Evolutionary conservation across 2,888 invertebrate species (phyloP).

Genomic region (Rhynchonema sp.): DNA sequence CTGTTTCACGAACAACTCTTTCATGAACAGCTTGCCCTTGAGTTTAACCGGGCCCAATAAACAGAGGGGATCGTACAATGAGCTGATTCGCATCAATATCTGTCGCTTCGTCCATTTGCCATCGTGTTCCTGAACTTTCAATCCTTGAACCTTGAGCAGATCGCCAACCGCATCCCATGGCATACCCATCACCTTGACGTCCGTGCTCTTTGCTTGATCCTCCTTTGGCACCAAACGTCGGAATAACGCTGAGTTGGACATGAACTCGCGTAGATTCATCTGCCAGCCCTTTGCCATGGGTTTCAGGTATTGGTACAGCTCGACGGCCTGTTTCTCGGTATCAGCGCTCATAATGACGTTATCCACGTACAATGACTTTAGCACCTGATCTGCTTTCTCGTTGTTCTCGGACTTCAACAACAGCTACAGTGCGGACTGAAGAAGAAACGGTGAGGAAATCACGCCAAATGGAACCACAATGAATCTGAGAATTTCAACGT

Average conservation of each 20-base stretch:
- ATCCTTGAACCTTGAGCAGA: too few species aligned
- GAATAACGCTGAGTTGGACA: constrained; percentile 17
- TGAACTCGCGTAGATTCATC: constrained; percentile 11
- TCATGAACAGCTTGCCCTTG: too few species aligned
- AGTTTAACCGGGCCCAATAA: too few species aligned
- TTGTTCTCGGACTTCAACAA: constrained; percentile 6
- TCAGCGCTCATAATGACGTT: constrained; percentile 9
- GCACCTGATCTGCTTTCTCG: constrained; percentile 3
- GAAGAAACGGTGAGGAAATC: constrained; percentile 9
- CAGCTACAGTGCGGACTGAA: constrained; percentile 7
- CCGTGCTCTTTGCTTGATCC: constrained; percentile 26
- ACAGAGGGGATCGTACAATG: too few species aligned
- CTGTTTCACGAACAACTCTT: too few species aligned
- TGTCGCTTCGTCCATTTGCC: too few species aligned
- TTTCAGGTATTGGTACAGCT: constrained; percentile 3
- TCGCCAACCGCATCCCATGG: too few species aligned
- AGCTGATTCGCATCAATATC: too few species aligned
- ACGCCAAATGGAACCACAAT: constrained; percentile 10
- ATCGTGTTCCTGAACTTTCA: too few species aligned
- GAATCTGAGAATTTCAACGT: constrained; percentile 8
- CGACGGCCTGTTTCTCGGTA: neutral
- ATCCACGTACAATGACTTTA: constrained; percentile 12
- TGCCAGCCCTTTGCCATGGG: constrained; percentile 3
- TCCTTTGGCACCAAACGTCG: constrained; percentile 25
- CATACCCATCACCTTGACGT: constrained; percentile 27